Evolutionary conservation across 2,797 vertebrate genomes (phyloP).

Genomic region (Acipenser transmontanus): DNA sequence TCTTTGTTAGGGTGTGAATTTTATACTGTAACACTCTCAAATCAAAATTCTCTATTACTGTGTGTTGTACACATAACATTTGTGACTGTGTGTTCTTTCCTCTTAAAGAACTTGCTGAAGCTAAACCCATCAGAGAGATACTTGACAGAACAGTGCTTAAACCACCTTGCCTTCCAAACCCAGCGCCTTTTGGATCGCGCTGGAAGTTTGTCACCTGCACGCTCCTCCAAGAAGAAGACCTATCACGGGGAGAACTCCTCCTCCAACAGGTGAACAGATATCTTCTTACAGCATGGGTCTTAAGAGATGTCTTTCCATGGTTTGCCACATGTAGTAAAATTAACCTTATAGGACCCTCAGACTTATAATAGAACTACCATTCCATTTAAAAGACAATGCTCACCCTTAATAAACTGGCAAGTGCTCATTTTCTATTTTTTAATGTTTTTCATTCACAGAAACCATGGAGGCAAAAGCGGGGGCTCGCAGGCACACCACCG

Average conservation of each 20-base stretch:
- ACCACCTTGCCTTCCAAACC: slow-evolving; percentile 93
- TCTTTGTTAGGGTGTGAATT: no score
- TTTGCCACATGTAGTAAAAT: no score
- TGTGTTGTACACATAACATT: no score
- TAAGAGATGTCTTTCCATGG: no score
- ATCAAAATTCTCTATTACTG: no score
- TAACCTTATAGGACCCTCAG: no score
- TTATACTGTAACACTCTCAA: no score
- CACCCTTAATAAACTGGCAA: no score
- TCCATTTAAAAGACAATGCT: no score
- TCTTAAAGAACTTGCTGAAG: slow-evolving; percentile 81
- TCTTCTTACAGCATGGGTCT: no score
- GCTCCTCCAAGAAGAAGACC: slow-evolving; percentile 94
- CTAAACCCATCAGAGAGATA: slow-evolving; percentile 92
- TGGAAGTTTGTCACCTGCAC: slow-evolving; percentile 75
- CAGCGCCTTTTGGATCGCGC: slow-evolving; percentile 84
- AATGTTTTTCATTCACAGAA: slow-evolving; percentile 50
- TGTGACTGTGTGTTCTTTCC: slow-evolving; percentile 33
- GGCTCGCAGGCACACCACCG: slow-evolving; percentile 78
- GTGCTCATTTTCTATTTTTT: no score
- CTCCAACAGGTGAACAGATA: slow-evolving; percentile 79
- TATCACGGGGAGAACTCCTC: slow-evolving; percentile 84
- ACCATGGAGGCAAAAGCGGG: slow-evolving; percentile 80
- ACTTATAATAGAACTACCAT: no score
- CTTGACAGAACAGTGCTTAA: slow-evolving; percentile 91